Evolutionary conservation across 2,797 vertebrate species (phyloP), one percentile per base, ranked within the genome.

Genomic region (Brachymystax lenok): DNA sequence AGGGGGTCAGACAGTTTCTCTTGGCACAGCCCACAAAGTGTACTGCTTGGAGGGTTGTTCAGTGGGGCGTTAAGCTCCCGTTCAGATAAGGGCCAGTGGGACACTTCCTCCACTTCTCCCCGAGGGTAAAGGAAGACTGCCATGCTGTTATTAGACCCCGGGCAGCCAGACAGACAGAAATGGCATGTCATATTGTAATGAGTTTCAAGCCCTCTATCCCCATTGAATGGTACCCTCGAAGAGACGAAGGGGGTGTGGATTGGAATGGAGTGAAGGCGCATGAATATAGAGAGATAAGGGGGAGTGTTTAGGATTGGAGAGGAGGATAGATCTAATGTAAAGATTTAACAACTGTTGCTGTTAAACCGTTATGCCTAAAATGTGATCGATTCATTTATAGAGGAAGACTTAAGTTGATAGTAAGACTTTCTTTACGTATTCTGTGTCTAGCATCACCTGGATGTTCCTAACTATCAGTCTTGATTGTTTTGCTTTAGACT

Each of bases 121-220:
- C 63, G 16, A 2, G 35, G 14, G n/a, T 68, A 46, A 64, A 83
- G 79, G 76, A 77, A 35, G 72, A 40, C 76, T n/a, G 14, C 56
- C n/a, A 7, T 59, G 17, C 83, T 90, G 89, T 87, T 83, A 77
- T 86, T 91, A 86, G 84, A 0, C 2, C 16, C 50, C 50, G 61
- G 79, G 66, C 72, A 16, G 40, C 30, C 2, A n/a, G 64, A 56
- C 1, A 19, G 63, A 56, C 24, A 67, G 10, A 52, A 21, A 64
- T 64, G 30, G n/a, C 27, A 69, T 16, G 72, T 50, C 50, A 80
- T 70, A 7, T 51, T 2, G 0, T 0, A 2, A 59, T 17, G 74
- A n/a, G 59, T 13, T 1, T 30, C n/a, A 46, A 6, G 12, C 33
- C n/a, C 27, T 50, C 27, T 33, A 4, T 24, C 51, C 21, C 30